These are phyloP conservation scores for Deilephila elpenor DNA, from an alignment of 2,888 invertebrate genomes.

Conservation along the genomic window DNA sequence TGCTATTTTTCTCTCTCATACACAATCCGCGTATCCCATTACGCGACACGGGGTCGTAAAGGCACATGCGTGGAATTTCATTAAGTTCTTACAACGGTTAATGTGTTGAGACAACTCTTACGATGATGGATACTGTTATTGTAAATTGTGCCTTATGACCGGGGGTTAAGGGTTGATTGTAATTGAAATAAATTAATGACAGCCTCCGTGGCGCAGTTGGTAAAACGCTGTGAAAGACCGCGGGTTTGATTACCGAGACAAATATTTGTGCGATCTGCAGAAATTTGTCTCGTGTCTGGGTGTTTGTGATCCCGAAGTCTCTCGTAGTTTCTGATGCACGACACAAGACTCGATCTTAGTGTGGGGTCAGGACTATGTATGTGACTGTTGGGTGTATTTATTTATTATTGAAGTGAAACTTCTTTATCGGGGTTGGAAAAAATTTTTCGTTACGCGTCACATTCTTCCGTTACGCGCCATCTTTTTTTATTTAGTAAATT, in stretches of 20 bases:
- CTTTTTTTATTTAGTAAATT: too few species aligned
- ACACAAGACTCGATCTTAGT: too few species aligned
- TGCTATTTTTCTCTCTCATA: constrained; percentile 24
- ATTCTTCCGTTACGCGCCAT: too few species aligned
- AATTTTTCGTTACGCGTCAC: too few species aligned
- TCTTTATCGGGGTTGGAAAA: too few species aligned
- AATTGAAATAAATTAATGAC: too few species aligned
- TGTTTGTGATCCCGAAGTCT: background rate
- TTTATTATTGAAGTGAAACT: too few species aligned
- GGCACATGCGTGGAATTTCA: constrained; percentile 31
- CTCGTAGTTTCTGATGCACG: too few species aligned
- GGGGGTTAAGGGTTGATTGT: too few species aligned
- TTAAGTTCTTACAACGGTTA: constrained; percentile 17
- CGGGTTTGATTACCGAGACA: background rate
- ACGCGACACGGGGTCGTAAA: constrained; percentile 8
- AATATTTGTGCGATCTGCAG: background rate
- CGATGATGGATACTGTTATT: background rate
- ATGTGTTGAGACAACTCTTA: background rate
- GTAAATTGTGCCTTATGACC: background rate
- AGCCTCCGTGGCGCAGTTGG: background rate
- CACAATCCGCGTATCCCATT: constrained; percentile 28
- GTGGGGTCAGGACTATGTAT: too few species aligned
- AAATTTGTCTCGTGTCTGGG: background rate
- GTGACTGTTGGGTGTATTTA: too few species aligned
- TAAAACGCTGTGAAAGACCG: background rate